A percentile compares a stretch with the other conserved stretches of the same genome.
phyloP scores from a whole-genome alignment of 2,113 vertebrate genomes.

The Tor tambroides region DNA sequence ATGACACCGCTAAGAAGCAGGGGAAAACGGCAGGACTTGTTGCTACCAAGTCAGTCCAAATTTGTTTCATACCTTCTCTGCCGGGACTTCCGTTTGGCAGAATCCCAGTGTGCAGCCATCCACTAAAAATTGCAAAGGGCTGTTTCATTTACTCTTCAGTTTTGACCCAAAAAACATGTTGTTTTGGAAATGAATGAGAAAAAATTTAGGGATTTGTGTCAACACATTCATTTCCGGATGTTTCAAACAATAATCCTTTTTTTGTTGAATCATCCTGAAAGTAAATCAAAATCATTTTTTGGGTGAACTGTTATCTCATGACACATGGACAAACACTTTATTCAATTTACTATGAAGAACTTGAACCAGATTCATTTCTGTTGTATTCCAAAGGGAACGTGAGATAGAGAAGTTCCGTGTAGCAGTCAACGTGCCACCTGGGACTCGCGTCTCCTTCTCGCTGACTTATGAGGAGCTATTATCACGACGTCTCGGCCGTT shows the following conservation, averaged over 20 bases:
- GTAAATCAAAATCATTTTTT: not conserved
- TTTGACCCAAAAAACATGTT: not conserved
- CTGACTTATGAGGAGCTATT: slow-evolving; percentile 81
- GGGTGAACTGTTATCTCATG: not conserved
- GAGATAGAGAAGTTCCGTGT: slow-evolving; percentile 84
- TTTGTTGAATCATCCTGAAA: not conserved
- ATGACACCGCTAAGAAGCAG: slow-evolving; percentile 79
- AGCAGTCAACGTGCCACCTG: slow-evolving; percentile 76
- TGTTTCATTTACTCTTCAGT: not conserved
- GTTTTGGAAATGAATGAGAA: not conserved
- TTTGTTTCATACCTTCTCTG: slow-evolving; percentile 33
- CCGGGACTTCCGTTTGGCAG: slow-evolving; percentile 43
- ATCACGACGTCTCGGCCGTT: slow-evolving; percentile 74
- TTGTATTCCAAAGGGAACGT: slow-evolving; percentile 69
- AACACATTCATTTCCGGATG: too few relatives aligned
- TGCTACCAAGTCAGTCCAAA: slow-evolving; percentile 79
- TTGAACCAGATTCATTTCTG: not conserved
- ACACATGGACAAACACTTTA: not conserved
- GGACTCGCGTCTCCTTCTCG: slow-evolving; percentile 72
- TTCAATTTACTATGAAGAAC: not conserved
- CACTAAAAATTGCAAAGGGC: slow-evolving; percentile 16
- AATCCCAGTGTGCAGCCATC: slow-evolving; percentile 35
- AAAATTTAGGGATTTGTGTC: too few relatives aligned
- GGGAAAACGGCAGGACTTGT: slow-evolving; percentile 83
- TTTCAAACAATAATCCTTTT: not conserved